A percentile compares a stretch with the other conserved stretches of the same genome.
phyloP scores from a whole-genome alignment of 2,113 vertebrate species.

The Diadophis punctatus region DNA sequence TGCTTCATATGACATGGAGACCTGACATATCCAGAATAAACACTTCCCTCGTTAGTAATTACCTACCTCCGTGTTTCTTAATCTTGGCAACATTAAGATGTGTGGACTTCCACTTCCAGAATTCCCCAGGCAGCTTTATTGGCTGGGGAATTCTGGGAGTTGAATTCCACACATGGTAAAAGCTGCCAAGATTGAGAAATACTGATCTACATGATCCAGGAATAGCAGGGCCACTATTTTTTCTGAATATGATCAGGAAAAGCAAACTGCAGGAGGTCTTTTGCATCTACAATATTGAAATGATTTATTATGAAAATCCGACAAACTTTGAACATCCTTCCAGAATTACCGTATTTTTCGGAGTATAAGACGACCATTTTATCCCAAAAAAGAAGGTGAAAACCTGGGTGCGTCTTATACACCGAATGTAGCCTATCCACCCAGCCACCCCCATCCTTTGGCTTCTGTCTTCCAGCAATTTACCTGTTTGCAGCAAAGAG shows the following conservation, averaged over 20 bases:
- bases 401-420: too few species aligned
- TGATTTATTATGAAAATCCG: background rate
- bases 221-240: background rate
- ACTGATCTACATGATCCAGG: background rate
- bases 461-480: too few species aligned
- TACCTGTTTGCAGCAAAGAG: too few species aligned
- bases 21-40: background rate
- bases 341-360: too few species aligned
- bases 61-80: background rate
- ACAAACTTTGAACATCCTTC: background rate
- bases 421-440: too few species aligned
- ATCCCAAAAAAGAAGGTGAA: too few species aligned
- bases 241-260: background rate
- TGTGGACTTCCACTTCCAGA: background rate
- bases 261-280: background rate
- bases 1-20: background rate
- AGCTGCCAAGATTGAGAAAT: background rate
- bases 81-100: background rate
- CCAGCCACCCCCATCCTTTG: too few species aligned
- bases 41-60: background rate
- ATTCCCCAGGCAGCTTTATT: background rate
- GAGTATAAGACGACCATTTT: too few species aligned
- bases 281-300: background rate
- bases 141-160: background rate
- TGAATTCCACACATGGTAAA: background rate